Evolutionary conservation across 2,113 vertebrate genomes (phyloP).

Genomic region (Oreochromis aureus): DNA sequence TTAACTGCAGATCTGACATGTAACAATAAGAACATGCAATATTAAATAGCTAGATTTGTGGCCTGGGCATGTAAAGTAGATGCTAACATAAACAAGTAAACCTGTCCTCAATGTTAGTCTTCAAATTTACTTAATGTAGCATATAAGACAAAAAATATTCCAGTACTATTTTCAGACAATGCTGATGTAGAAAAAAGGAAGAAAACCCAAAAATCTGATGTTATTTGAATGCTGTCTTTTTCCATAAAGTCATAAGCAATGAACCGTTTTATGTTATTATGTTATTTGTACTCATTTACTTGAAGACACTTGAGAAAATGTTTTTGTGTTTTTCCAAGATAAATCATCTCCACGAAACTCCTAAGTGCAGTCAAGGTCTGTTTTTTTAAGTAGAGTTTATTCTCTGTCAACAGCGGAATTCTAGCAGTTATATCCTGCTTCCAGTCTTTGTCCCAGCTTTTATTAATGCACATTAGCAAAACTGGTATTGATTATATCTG

Average conservation of each 20-base stretch:
- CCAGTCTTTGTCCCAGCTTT: background rate
- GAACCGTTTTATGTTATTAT: background rate
- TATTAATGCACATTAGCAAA: background rate
- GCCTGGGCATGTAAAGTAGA: background rate
- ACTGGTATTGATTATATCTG: background rate
- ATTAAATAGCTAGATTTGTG: background rate
- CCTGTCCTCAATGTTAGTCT: background rate
- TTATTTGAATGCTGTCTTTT: background rate
- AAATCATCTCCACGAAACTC: background rate
- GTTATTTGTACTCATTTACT: background rate
- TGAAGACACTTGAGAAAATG: background rate
- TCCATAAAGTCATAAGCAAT: background rate
- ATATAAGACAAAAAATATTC: background rate
- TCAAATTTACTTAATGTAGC: background rate
- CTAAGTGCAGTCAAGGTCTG: background rate
- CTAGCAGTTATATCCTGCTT: background rate
- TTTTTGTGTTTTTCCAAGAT: background rate
- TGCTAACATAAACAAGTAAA: background rate
- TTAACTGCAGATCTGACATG: background rate
- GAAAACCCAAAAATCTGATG: background rate
- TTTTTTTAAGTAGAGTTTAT: background rate
- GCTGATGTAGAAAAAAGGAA: background rate
- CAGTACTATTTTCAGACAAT: background rate
- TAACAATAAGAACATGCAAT: background rate
- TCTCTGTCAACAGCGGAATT: background rate